Evolutionary conservation across 2,888 invertebrate species (phyloP), one percentile per base, ranked within the genome.

Genomic region (Latrodectus elegans): DNA sequence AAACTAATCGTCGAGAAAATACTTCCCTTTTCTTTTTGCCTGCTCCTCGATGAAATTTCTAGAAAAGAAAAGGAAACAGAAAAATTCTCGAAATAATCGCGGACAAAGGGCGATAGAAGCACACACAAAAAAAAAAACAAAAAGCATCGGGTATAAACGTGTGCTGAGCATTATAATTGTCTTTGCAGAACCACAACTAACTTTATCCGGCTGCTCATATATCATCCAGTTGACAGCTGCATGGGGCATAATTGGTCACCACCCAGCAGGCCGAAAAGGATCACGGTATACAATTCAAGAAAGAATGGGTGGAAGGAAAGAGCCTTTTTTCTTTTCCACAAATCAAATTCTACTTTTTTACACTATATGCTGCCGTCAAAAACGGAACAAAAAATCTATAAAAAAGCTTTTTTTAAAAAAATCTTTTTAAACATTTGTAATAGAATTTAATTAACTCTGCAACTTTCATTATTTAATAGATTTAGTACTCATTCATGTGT

Each of bases 201-300:
- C 65, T 64, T 38, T 72, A 15, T 75, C 60, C 49, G 74, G 26
- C 15, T n/a, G 67, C 55, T 73, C 88, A 88, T 88, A 64, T 70
- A 88, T 88, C 88, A 88, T 83, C 64, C 52, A n/a, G 11, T 53
- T 88, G 88, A 88, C 88, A 88, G 88, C 70, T 88, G 83, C 78
- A 55, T 10, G 11, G 53, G 79, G 74, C 87, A 82, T 87, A 82
- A 87, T 87, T 81, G 87, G 87, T 75, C 77, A 82, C 82, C 87
- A 81, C 86, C 86, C 81, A 86, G 72, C 22, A n/a, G 65, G 65
- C 67, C 26, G 55, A 52, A 82, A 60, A 22, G 73, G 60, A 80
- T 80, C 72, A 71, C 72, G 72, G 72, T 71, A 80, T 72, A 49
- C 12, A 55, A 49, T 64, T 75, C 75, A 15, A 73, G 12, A 9